Evolutionary conservation across 1,140 invertebrate species (phyloP).

Genomic region (Yoshiicerus persimilis): DNA sequence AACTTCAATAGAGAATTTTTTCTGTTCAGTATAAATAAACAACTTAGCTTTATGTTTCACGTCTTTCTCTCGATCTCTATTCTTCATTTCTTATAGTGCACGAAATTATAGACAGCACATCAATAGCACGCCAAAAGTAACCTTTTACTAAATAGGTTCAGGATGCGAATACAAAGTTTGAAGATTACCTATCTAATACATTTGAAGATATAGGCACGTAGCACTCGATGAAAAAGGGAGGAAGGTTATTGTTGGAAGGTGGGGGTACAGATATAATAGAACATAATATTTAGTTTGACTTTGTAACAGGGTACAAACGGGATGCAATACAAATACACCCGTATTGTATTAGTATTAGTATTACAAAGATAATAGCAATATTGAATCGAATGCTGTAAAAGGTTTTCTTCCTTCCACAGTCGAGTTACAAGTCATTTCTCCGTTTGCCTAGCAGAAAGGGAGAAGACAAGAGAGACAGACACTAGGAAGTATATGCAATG

Average conservation of each 20-base stretch:
- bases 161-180: not conserved
- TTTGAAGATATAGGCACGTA: not conserved
- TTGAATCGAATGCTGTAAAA: conserved; percentile 13
- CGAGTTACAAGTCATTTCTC: conserved; percentile 18
- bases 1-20: too few species aligned
- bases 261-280: too few species aligned
- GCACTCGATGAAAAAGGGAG: not conserved
- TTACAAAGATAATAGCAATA: not conserved
- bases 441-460: not conserved
- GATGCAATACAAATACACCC: too few species aligned
- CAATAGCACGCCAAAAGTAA: not conserved
- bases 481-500: not conserved
- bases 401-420: not conserved
- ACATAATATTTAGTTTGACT: not conserved
- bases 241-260: too few species aligned
- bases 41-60: not conserved
- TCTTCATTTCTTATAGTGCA: not conserved
- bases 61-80: too few species aligned
- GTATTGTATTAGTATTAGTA: not conserved
- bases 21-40: not conserved
- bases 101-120: not conserved
- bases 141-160: not conserved
- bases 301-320: not conserved
- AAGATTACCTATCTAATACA: not conserved
- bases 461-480: not conserved